Evolutionary conservation across 2,113 vertebrate species (phyloP).

Genomic region (Callipepla squamata): DNA sequence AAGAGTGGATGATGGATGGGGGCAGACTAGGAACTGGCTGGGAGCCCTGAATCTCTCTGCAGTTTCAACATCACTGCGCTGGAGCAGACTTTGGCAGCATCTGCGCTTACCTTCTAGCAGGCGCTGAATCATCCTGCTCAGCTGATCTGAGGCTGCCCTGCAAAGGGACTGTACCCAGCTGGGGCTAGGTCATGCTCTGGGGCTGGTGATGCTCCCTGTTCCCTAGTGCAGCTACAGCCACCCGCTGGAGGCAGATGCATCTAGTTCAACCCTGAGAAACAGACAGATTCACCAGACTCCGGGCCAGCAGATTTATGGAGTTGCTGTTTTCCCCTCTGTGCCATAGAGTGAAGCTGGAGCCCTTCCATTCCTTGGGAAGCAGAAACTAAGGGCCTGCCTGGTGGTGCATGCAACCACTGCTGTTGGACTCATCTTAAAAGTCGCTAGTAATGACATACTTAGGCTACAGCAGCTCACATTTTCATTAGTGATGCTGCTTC

Average conservation of each 20-base stretch:
- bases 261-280: fast-evolving
- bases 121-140: slow-evolving; percentile 39
- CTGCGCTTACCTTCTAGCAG: fast-evolving
- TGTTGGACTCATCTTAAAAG: neutral
- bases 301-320: neutral
- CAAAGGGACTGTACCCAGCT: neutral
- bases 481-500: slow-evolving; percentile 36
- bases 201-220: neutral
- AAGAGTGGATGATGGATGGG: neutral
- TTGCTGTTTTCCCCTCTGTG: neutral
- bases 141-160: neutral
- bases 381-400: neutral
- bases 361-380: neutral
- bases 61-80: neutral
- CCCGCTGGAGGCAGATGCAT: fast-evolving
- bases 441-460: neutral
- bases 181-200: neutral
- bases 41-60: neutral
- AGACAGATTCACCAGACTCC: neutral
- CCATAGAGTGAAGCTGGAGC: neutral
- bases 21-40: slow-evolving; percentile 15
- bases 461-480: slow-evolving; percentile 29
- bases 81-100: slow-evolving; percentile 13
- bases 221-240: neutral
- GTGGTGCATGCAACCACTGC: neutral